Percentiles rank a stretch among this genome's conserved stretches.
phyloP scores from a whole-genome alignment of 2,113 vertebrate species.

The Pseudolaguvia tuberculata region DNA sequence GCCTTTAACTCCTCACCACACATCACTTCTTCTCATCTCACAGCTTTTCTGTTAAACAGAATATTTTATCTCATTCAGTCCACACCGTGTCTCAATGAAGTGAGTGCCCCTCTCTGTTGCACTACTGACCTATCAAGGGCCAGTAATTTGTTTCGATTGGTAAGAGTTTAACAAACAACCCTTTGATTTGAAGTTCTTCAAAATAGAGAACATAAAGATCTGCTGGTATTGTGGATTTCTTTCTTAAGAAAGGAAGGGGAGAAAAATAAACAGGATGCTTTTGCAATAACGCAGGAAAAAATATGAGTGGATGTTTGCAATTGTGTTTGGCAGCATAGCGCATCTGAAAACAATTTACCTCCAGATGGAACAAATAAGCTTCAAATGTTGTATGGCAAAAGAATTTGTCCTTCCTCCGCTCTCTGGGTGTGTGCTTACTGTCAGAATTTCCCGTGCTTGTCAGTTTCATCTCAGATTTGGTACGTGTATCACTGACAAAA shows the following conservation, averaged over 20 bases:
- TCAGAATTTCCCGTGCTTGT: slow-evolving; percentile 37
- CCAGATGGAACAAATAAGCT: slow-evolving; percentile 62
- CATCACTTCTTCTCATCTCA: too few relatives aligned
- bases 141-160: not conserved
- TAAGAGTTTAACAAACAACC: not conserved
- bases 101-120: not conserved
- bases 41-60: not conserved
- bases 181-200: not conserved
- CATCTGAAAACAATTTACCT: slow-evolving; percentile 56
- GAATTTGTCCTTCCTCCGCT: slow-evolving; percentile 46
- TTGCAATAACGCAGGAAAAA: slow-evolving; percentile 56
- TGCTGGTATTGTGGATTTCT: slow-evolving; percentile 47
- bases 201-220: not conserved
- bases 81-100: slow-evolving; percentile 3
- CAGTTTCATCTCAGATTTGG: slow-evolving; percentile 21
- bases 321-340: slow-evolving; percentile 56
- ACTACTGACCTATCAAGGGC: not conserved
- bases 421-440: slow-evolving; percentile 35
- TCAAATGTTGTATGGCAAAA: slow-evolving; percentile 51
- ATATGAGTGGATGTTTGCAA: slow-evolving; percentile 60
- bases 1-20: not conserved
- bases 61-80: slow-evolving; percentile 11
- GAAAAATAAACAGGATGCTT: slow-evolving; percentile 65
- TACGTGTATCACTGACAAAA: slow-evolving; percentile 15
- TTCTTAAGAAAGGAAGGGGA: slow-evolving; percentile 19